Conservation (phyloP, 2,113 vertebrate genomes). For the Corythoichthys intestinalis region DNA sequence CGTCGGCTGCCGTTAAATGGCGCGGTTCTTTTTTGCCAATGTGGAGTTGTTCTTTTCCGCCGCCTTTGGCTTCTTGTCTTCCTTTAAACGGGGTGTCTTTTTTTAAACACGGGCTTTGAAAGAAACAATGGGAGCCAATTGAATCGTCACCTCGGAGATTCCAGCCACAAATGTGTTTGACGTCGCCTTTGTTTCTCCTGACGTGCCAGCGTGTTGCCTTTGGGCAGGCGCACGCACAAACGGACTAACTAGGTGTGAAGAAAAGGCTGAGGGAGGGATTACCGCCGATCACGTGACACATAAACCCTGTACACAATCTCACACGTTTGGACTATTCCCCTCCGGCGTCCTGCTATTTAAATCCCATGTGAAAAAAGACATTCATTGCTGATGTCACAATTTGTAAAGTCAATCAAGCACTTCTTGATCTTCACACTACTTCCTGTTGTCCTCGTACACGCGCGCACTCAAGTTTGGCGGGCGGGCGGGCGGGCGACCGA, state of each 20-base stretch:
- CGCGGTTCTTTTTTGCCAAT: too few relatives aligned
- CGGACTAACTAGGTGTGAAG: slow-evolving; percentile 12
- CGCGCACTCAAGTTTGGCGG: neutral
- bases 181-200: neutral
- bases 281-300: slow-evolving; percentile 52
- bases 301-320: slow-evolving; percentile 44
- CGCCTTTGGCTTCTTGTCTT: too few relatives aligned
- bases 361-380: slow-evolving; percentile 15
- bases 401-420: slow-evolving; percentile 2
- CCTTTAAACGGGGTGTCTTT: too few relatives aligned
- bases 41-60: too few relatives aligned
- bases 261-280: slow-evolving; percentile 29
- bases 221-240: neutral
- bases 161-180: neutral
- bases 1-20: too few relatives aligned
- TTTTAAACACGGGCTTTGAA: too few relatives aligned
- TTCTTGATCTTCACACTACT: neutral
- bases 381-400: slow-evolving; percentile 15
- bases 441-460: slow-evolving; percentile 10
- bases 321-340: slow-evolving; percentile 43
- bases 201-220: neutral
- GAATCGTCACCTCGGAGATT: too few relatives aligned
- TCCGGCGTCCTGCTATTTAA: slow-evolving; percentile 37
- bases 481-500: neutral
- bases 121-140: too few relatives aligned